A percentile compares a stretch with the other conserved stretches of the same genome.
These are phyloP conservation scores for Eriocheir sinensis DNA, from an alignment of 1,140 invertebrate species.

Conservation along the genomic window DNA sequence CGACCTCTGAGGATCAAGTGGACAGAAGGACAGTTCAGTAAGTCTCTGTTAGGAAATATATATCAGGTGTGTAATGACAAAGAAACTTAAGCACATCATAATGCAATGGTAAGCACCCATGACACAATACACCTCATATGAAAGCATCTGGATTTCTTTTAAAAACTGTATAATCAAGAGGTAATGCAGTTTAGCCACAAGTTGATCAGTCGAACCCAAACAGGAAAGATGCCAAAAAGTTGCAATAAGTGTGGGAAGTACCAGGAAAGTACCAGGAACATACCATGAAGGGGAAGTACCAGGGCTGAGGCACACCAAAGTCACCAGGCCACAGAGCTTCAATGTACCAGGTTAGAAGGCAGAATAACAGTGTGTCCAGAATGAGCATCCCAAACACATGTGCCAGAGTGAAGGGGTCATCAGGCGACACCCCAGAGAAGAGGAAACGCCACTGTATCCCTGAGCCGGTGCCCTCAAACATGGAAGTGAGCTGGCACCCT, in stretches of 20 bases:
- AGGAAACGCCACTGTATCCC: slow-evolving; percentile 91
- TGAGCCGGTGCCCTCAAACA: slow-evolving; percentile 86
- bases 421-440: slow-evolving; percentile 86
- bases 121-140: no score
- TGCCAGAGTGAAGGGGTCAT: slow-evolving; percentile 88
- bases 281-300: slow-evolving; percentile 89
- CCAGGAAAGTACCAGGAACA: background rate
- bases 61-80: no score
- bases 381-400: slow-evolving; percentile 87
- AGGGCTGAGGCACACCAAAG: slow-evolving; percentile 86
- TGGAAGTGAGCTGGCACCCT: slow-evolving; percentile 86
- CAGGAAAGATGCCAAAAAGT: no score
- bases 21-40: background rate
- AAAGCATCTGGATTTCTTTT: no score
- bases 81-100: no score
- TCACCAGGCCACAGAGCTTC: slow-evolving; percentile 89
- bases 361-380: slow-evolving; percentile 86
- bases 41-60: background rate
- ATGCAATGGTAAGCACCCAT: no score
- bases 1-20: slow-evolving; percentile 41
- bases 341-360: slow-evolving; percentile 86
- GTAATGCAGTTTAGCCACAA: no score
- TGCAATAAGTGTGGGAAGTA: no score
- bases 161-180: no score
- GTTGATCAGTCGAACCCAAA: no score